phyloP scores from a whole-genome alignment of 2,888 invertebrate species.

The Heliconius erato region DNA sequence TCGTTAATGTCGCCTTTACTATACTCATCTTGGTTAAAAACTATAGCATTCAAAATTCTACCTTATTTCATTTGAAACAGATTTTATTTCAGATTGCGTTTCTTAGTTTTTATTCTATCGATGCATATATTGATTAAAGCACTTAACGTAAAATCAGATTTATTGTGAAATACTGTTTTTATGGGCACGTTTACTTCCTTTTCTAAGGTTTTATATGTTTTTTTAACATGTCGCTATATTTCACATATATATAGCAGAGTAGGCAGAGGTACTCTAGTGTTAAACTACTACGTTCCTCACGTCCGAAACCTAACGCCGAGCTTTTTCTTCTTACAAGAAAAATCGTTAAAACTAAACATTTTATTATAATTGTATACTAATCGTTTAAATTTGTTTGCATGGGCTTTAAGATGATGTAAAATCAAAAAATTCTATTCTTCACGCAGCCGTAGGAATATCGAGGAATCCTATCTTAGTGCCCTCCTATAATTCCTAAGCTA shows the following conservation, averaged over 20 bases:
- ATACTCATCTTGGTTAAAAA: slow-evolving; percentile 46
- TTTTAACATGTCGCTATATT: neutral
- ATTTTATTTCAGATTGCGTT: slow-evolving; percentile 11
- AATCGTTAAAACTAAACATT: too few relatives aligned
- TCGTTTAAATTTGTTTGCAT: too few relatives aligned
- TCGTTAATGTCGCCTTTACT: slow-evolving; percentile 52
- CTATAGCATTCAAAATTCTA: slow-evolving; percentile 19
- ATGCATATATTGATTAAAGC: slow-evolving; percentile 33
- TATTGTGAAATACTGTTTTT: slow-evolving; percentile 34
- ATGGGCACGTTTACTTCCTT: slow-evolving; percentile 30
- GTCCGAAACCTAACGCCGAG: neutral
- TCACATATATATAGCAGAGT: neutral
- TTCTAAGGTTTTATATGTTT: slow-evolving; percentile 6
- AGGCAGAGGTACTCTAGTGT: neutral
- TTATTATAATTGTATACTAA: too few relatives aligned
- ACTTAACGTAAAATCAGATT: slow-evolving; percentile 38
- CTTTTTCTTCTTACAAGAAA: neutral
- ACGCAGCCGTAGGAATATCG: too few relatives aligned
- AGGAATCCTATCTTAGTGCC: too few relatives aligned
- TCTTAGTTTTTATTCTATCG: slow-evolving; percentile 26
- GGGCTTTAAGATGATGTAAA: too few relatives aligned
- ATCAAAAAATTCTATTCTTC: too few relatives aligned
- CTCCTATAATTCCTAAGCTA: too few relatives aligned
- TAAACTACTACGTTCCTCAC: neutral
- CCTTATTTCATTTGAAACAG: neutral